Evolutionary conservation across 2,113 vertebrate species (phyloP), one percentile per base, ranked within the genome.

Genomic region (Herpetotheres cachinnans): DNA sequence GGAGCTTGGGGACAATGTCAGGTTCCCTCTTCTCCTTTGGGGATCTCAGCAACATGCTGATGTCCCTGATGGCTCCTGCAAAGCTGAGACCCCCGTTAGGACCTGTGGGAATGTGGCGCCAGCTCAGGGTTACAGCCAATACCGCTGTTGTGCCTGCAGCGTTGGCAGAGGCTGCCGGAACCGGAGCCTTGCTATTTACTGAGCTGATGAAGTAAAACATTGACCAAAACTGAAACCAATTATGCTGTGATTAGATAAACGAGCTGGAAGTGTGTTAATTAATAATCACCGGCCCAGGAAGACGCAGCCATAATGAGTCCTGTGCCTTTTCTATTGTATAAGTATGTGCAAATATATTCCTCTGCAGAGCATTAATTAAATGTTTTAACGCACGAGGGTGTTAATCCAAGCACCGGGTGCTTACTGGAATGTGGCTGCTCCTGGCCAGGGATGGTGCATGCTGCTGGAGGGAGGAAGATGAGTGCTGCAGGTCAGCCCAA

Each of bases 241-340:
- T 92, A 87, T 16, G 58, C 82, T 10, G 17, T 90, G 92, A 94
- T 97, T 95, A 94, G 93, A 91, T 92, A 94, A 96, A 95, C 6
- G 30, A 96, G 85, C 85, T 90, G 93, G 91, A 94, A 96, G 80
- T 56, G 82, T 1, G 2, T 87, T 97, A 96, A 96, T 97, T 96
- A 95, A 96, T 84, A 94, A 95, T 93, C 96, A 93, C 56, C 55
- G 30, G 89, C 89, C 89, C 77, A 61, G 85, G 96, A 92, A 95
- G 90, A 82, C 16, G 59, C 65, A 86, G 79, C 80, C 2, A 0
- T 82, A 72, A 86, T 27, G 82, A 95, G 81, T 32, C 44, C 56
- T 55, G 78, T 61, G 81, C 87, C n/a, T 86, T 61, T 84, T 10
- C 79, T 71, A 13, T 86, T 71, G 46, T 71, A 16, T 16, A 66